These are phyloP conservation scores for Drosophila testacea DNA, from an alignment of 2,888 invertebrate species.

Conservation along the genomic window DNA sequence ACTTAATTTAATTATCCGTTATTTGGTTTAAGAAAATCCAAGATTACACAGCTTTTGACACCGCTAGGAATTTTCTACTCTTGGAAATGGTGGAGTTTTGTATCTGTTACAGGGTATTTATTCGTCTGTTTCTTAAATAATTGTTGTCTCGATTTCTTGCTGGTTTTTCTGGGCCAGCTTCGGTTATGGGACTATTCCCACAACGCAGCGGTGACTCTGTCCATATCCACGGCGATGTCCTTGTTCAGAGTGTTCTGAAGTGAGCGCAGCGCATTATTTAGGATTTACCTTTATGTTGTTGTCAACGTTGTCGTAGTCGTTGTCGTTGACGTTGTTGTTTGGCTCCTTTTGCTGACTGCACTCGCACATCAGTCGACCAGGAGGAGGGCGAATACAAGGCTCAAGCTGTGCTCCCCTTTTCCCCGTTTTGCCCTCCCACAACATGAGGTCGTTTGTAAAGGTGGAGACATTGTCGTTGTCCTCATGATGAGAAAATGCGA, in stretches of 20 bases:
- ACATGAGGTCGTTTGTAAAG: conserved; percentile 55
- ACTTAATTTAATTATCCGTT: too few relatives aligned
- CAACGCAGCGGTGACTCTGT: conserved; percentile 21
- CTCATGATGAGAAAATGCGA: conserved; percentile 83
- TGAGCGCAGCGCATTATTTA: conserved; percentile 79
- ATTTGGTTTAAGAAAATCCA: too few relatives aligned
- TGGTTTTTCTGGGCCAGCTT: conserved; percentile 1
- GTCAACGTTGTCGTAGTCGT: conserved; percentile 58
- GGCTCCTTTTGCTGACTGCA: conserved; percentile 62
- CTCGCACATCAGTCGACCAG: conserved; percentile 50
- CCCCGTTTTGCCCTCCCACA: background rate
- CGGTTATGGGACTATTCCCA: conserved; percentile 51
- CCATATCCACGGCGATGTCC: conserved; percentile 32
- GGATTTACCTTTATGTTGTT: conserved; percentile 82
- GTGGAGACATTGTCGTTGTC: conserved; percentile 54
- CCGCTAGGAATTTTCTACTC: too few relatives aligned
- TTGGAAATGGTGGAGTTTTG: background rate
- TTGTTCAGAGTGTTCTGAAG: conserved; percentile 62
- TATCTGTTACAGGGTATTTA: background rate
- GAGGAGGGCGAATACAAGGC: conserved; percentile 24
- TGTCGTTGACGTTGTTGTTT: conserved; percentile 31
- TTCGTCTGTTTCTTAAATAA: background rate
- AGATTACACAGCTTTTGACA: too few relatives aligned
- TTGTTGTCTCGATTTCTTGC: background rate
- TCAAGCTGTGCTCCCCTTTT: conserved; percentile 15